Conservation (phyloP, 2,797 vertebrate genomes). For the Xenentodon cancila region DNA sequence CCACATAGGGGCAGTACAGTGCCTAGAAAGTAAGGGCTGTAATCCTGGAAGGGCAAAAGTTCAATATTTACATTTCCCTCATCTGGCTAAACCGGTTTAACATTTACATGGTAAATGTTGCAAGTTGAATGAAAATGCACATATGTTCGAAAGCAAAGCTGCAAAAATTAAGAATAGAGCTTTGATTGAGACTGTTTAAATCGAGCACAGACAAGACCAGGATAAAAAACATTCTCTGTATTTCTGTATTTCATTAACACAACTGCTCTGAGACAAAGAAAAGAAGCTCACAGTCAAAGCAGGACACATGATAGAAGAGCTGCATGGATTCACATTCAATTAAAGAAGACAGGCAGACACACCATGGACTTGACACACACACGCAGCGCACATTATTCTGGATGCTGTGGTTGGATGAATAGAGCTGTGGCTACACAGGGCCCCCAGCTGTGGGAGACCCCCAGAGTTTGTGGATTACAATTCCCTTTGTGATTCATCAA, state of each 20-base stretch:
- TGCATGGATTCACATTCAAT: slow-evolving; percentile 22
- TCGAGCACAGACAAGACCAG: slow-evolving; percentile 8
- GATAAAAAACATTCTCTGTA: neutral
- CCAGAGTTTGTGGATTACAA: slow-evolving; percentile 35
- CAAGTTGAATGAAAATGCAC: slow-evolving; percentile 54
- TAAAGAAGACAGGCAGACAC: slow-evolving; percentile 12
- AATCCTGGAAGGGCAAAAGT: slow-evolving; percentile 14
- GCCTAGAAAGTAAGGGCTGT: slow-evolving; percentile 16
- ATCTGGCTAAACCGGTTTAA: slow-evolving; percentile 67
- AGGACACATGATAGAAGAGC: slow-evolving; percentile 16
- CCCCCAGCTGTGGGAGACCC: slow-evolving; percentile 47
- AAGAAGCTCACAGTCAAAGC: neutral
- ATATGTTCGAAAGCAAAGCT: slow-evolving; percentile 20
- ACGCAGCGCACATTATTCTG: slow-evolving; percentile 32
- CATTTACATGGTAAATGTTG: slow-evolving; percentile 44
- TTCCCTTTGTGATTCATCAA: slow-evolving; percentile 52
- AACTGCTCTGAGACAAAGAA: neutral
- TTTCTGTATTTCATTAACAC: slow-evolving; percentile 3
- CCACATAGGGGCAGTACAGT: slow-evolving; percentile 69
- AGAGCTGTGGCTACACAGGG: slow-evolving; percentile 35
- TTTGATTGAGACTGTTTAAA: slow-evolving; percentile 1
- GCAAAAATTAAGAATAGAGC: slow-evolving; percentile 14
- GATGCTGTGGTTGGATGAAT: slow-evolving; percentile 42
- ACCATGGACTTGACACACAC: slow-evolving; percentile 42
- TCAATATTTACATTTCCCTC: slow-evolving; percentile 70